Conservation (phyloP, 2,113 vertebrate species). For the Menidia beryllina region DNA sequence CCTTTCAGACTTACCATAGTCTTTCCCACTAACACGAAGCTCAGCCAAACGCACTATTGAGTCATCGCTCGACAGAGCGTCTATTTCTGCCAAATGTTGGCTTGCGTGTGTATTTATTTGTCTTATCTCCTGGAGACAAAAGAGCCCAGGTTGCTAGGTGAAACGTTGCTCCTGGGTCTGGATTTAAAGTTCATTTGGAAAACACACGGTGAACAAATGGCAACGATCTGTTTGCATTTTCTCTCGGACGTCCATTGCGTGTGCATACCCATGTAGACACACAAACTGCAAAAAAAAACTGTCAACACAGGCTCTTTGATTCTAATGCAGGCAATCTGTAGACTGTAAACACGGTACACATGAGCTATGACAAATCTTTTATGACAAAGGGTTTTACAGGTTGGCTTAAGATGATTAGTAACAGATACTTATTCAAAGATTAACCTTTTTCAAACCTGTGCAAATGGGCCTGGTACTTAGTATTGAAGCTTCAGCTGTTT, state of each 20-base stretch:
- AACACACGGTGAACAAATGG: constrained; percentile 9
- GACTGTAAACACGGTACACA: neutral
- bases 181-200: constrained; percentile 4
- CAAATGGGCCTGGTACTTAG: constrained; percentile 11
- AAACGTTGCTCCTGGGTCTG: constrained; percentile 6
- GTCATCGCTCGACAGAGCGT: constrained; percentile 31
- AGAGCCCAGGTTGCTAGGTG: constrained; percentile 2
- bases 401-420: constrained; percentile 27
- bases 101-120: constrained; percentile 7
- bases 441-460: constrained; percentile 37
- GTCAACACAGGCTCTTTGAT: neutral
- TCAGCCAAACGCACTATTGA: constrained; percentile 16
- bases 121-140: neutral
- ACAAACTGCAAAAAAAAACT: neutral
- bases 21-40: constrained; percentile 33
- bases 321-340: constrained; percentile 5
- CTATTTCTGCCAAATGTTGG: constrained; percentile 32
- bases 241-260: neutral
- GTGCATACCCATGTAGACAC: neutral
- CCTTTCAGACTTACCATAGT: constrained; percentile 38
- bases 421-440: constrained; percentile 27
- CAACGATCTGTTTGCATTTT: constrained; percentile 9
- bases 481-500: constrained; percentile 12
- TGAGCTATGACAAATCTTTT: constrained; percentile 8
- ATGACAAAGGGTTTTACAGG: constrained; percentile 31